These are phyloP conservation scores for Daboia siamensis DNA, from an alignment of 2,113 vertebrate genomes.

Conservation along the genomic window DNA sequence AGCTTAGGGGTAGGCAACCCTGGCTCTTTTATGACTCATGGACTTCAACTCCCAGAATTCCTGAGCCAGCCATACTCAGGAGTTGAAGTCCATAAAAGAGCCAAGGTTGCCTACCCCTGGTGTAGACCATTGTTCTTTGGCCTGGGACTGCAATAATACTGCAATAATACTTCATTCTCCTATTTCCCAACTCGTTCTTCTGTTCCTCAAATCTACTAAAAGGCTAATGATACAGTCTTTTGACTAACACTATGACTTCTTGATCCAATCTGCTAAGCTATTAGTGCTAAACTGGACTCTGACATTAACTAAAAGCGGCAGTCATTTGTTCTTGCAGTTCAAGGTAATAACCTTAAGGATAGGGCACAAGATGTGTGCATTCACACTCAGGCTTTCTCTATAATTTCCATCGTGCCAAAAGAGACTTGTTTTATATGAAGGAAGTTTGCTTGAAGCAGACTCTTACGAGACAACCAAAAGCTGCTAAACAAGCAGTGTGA, in stretches of 20 bases:
- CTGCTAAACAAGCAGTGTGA: neutral
- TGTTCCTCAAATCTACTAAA: conserved; percentile 25
- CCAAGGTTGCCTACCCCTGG: too few relatives aligned
- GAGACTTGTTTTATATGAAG: neutral
- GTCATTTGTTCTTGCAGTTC: neutral
- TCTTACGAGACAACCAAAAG: neutral
- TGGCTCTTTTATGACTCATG: too few relatives aligned
- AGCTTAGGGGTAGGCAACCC: conserved; percentile 19
- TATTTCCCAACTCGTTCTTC: conserved; percentile 6
- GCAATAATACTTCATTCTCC: conserved; percentile 32
- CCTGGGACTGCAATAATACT: conserved; percentile 43
- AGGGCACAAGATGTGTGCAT: neutral
- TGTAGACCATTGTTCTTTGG: conserved; percentile 58
- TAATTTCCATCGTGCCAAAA: neutral
- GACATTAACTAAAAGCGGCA: neutral
- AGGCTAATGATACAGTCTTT: conserved; percentile 20
- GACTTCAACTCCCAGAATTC: too few relatives aligned
- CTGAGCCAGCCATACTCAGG: too few relatives aligned
- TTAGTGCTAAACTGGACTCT: conserved; percentile 27
- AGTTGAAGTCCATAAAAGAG: too few relatives aligned
- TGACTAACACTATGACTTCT: conserved; percentile 43
- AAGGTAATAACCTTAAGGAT: neutral
- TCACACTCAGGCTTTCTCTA: neutral
- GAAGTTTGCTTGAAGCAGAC: neutral
- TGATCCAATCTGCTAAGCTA: conserved; percentile 33